Evolutionary conservation across 2,888 invertebrate genomes (phyloP), one percentile per base, ranked within the genome.

Genomic region (Orthosia gothica): DNA sequence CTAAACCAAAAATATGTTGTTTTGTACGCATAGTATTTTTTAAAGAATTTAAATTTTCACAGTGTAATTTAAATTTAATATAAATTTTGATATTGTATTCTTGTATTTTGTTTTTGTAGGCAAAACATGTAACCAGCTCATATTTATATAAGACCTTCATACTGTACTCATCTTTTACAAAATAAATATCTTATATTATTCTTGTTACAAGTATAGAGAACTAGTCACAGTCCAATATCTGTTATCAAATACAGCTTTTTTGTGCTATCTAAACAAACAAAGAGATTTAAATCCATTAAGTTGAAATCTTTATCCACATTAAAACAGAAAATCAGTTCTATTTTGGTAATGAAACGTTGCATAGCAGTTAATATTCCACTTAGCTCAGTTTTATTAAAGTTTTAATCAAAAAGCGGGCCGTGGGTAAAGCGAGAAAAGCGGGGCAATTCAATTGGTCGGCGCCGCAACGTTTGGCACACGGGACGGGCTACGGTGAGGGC

Each of bases 361-460:
- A 81, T 80, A 76, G 71, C 76, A 76, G 82, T 87, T 86, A 87
- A 83, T 84, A 87, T 87, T 84, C 82, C 83, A 87, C 80, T 87
- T 87, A 81, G 76, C 66, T 82, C 80, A 83, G 83, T 88, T 89
- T 88, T 86, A 87, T 87, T 87, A 87, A 89, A 90, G 86, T 89
- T 89, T 90, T 88, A 91, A 89, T 88, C 86, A 89, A 88, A 89
- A 90, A 82, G 81, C 88, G 82, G 79, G 81, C 67, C 79, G 69
- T 70, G 77, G 81, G 81, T 74, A 81, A 82, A 86, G 88, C 82
- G 89, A 87, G 86, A 87, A 88, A 88, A 79, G 81, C 85, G 83
- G 80, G 80, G 88, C 88, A 88, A 90, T 90, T 89, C 81, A 90
- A 91, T 87, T 85, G 88, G 82, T 86, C 77, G 79, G 79, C 81